Percentiles rank a stretch among this genome's conserved stretches.
phyloP scores from a whole-genome alignment of 1,140 invertebrate species.

The Orchestia grillus region DNA sequence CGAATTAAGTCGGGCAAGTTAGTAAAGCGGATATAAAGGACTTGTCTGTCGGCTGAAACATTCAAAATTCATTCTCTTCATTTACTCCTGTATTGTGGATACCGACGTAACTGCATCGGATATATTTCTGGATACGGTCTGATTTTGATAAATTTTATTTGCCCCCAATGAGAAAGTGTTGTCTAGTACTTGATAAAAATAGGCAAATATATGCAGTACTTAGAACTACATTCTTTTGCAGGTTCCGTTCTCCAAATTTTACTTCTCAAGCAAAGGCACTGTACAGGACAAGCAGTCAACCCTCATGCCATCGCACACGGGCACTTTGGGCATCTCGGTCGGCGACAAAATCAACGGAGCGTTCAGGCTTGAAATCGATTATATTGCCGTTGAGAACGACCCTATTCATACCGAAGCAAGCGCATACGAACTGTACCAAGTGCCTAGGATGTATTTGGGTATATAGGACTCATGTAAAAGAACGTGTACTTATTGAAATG shows the following conservation, averaged over 20 bases:
- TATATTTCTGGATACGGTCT: too few relatives aligned
- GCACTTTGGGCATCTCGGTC: slow-evolving; percentile 84
- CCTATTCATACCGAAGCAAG: slow-evolving; percentile 82
- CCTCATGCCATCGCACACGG: slow-evolving; percentile 76
- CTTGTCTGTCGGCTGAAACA: too few relatives aligned
- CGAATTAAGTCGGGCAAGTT: too few relatives aligned
- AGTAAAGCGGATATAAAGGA: too few relatives aligned
- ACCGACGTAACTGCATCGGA: too few relatives aligned
- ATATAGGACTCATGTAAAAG: background rate
- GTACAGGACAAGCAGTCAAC: slow-evolving; percentile 85
- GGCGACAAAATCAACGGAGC: slow-evolving; percentile 83
- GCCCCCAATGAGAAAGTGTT: too few relatives aligned
- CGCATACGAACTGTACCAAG: slow-evolving; percentile 92
- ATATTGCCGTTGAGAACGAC: slow-evolving; percentile 87
- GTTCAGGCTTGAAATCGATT: slow-evolving; percentile 94
- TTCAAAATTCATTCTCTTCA: too few relatives aligned
- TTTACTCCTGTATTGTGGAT: too few relatives aligned
- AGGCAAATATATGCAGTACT: too few relatives aligned
- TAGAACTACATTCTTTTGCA: slow-evolving; percentile 71
- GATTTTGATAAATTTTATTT: too few relatives aligned
- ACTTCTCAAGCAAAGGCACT: slow-evolving; percentile 84
- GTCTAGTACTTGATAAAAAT: too few relatives aligned
- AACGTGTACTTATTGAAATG: background rate
- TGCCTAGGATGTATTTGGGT: slow-evolving; percentile 69
- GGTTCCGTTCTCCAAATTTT: slow-evolving; percentile 97